These are phyloP conservation scores for Peromyscus nudipes DNA, from an alignment of 2,797 vertebrate species.

Conservation along the genomic window DNA sequence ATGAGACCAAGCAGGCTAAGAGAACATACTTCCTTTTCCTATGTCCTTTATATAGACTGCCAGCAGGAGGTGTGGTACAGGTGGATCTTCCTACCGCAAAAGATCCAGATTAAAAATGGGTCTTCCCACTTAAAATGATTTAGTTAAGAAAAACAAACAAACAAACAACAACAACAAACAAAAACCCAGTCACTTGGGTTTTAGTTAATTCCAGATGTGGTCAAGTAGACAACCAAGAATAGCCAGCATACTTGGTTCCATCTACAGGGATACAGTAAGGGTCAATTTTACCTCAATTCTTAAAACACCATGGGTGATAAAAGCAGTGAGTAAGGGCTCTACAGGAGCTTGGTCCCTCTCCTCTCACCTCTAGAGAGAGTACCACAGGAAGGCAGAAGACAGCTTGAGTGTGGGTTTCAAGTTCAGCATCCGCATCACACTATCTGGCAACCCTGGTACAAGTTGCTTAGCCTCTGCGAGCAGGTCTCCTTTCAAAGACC, in stretches of 20 bases:
- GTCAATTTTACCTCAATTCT: neutral
- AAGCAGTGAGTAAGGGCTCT: accelerated
- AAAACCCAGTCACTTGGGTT: neutral
- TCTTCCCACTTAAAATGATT: neutral
- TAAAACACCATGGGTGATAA: neutral
- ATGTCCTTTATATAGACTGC: neutral
- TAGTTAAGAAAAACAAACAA: neutral
- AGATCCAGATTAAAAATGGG: neutral
- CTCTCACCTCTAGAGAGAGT: too few species aligned
- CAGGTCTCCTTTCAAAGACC: neutral
- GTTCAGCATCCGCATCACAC: neutral
- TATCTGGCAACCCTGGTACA: neutral
- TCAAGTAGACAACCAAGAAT: neutral
- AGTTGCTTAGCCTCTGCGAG: neutral
- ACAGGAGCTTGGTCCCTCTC: too few species aligned
- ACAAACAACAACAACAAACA: neutral
- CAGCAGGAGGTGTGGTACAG: neutral
- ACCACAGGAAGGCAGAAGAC: neutral
- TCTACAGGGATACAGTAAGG: neutral
- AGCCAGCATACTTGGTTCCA: neutral
- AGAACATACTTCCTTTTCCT: neutral
- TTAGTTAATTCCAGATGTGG: neutral
- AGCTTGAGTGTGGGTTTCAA: neutral
- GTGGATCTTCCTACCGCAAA: neutral
- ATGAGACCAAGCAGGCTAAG: neutral